These are phyloP conservation scores for Brassicogethes aeneus DNA, from an alignment of 2,888 invertebrate genomes.

Conservation along the genomic window DNA sequence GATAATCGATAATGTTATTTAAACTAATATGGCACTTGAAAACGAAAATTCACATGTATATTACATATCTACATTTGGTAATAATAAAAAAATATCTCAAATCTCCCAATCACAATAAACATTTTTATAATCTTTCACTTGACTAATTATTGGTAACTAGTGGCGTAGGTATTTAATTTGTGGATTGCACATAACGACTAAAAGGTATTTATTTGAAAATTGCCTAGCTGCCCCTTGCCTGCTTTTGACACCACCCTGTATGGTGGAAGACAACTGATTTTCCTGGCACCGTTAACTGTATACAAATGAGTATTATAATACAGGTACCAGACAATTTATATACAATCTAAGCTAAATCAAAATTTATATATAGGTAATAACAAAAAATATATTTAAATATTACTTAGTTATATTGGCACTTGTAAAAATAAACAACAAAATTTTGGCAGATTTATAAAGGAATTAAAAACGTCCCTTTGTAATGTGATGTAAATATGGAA, in stretches of 20 bases:
- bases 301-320: slow-evolving; percentile 37
- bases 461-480: too few species aligned
- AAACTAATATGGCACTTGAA: slow-evolving; percentile 37
- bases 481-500: too few species aligned
- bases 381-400: not conserved
- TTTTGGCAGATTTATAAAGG: too few species aligned
- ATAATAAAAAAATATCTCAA: slow-evolving; percentile 30
- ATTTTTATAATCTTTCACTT: slow-evolving; percentile 19
- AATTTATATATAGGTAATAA: not conserved
- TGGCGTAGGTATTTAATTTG: slow-evolving; percentile 12
- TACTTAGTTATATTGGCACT: not conserved
- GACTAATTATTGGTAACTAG: slow-evolving; percentile 29
- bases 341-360: slow-evolving; percentile 18
- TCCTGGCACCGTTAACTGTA: slow-evolving; percentile 35
- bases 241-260: slow-evolving; percentile 32
- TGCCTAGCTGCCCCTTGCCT: slow-evolving; percentile 38
- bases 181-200: slow-evolving; percentile 34
- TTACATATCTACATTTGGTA: slow-evolving; percentile 28
- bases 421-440: too few species aligned
- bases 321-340: slow-evolving; percentile 40
- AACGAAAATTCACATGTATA: slow-evolving; percentile 20
- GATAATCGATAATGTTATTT: too few species aligned
- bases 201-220: slow-evolving; percentile 24
- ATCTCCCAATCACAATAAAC: slow-evolving; percentile 29
- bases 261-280: slow-evolving; percentile 42